Conservation (phyloP, 2,797 vertebrate genomes). For the Enteromius treurensis region DNA sequence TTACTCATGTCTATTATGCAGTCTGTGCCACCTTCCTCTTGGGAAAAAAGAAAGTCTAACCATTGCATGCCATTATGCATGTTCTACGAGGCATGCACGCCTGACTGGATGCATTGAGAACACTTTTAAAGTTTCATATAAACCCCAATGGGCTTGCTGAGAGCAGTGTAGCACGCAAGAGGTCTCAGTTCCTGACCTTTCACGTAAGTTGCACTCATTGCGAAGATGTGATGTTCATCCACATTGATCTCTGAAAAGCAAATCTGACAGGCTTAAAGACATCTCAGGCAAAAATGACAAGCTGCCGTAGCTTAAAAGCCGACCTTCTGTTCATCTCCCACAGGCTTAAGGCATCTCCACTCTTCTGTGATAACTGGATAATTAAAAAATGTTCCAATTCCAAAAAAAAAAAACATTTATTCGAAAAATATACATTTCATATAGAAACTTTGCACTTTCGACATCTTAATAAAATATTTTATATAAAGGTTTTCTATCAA, state of each 20-base stretch:
- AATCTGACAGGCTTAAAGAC: slow-evolving; percentile 18
- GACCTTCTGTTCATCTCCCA: slow-evolving; percentile 1
- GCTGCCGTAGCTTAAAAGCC: neutral
- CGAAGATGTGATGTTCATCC: slow-evolving; percentile 47
- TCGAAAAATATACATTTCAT: neutral
- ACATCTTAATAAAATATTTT: neutral
- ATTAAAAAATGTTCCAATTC: no score
- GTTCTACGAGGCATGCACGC: slow-evolving; percentile 33
- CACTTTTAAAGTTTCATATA: slow-evolving; percentile 64
- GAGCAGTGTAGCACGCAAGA: slow-evolving; percentile 47
- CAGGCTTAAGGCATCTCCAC: neutral
- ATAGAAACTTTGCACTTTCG: neutral
- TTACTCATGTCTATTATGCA: neutral
- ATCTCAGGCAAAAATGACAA: slow-evolving; percentile 15
- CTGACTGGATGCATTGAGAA: slow-evolving; percentile 52
- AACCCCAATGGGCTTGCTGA: slow-evolving; percentile 49
- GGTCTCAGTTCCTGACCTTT: slow-evolving; percentile 54
- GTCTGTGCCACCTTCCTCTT: neutral
- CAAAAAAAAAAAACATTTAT: no score
- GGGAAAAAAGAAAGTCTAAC: neutral
- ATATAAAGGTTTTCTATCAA: neutral
- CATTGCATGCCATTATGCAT: slow-evolving; percentile 33
- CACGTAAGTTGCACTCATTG: slow-evolving; percentile 51
- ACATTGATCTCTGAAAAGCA: slow-evolving; percentile 57
- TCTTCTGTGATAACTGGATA: neutral